Base-by-base conservation (phyloP, 2,113 vertebrate genomes). In the Beaufortia kweichowensis region DNA sequence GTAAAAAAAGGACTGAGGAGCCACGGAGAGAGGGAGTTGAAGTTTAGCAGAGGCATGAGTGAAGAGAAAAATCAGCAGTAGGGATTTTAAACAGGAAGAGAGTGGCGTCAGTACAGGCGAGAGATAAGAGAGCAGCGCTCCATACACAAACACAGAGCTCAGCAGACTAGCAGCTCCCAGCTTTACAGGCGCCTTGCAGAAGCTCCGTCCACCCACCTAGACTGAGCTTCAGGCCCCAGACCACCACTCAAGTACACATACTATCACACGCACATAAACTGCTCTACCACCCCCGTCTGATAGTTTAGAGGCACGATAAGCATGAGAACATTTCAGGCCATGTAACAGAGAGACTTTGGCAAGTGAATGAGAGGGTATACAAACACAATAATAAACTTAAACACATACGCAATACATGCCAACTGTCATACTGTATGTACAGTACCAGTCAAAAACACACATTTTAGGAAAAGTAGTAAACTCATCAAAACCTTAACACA, bases 61-160 rank as follows among this genome's bases (percentile, higher is more conserved):
- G 80, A 84, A 88, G 90, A 93, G 92, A 93, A 94, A 91, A 95
- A 95, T 92, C 90, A 90, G 92, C 93, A 94, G 93, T 93, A 86
- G 92, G 92, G 93, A 95, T 95, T 94, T 95, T 93, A 95, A 96
- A 97, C 96, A 97, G 96, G 96, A 98, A 97, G 92, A 94, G 92
- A 88, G 87, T 92, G 95, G 96, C 95, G 95, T 95, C 95, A 92
- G 95, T 89, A 90, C 88, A 89, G 88, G 90, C 91, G 89, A 92
- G 91, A 94, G 94, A 96, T 95, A 96, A 96, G 92, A 90, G 91
- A 70, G 77, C 91, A 85, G 86, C 56, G 88, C 92, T 89, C 88
- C 92, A 89, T 91, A 94, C 89, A 95, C 94, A 94, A 95, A 96
- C 94, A 91, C 91, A 91, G 84, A 83, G 78, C 87, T 91, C 87